phyloP scores from a whole-genome alignment of 2,888 invertebrate genomes.

The Panzeria rudis region DNA sequence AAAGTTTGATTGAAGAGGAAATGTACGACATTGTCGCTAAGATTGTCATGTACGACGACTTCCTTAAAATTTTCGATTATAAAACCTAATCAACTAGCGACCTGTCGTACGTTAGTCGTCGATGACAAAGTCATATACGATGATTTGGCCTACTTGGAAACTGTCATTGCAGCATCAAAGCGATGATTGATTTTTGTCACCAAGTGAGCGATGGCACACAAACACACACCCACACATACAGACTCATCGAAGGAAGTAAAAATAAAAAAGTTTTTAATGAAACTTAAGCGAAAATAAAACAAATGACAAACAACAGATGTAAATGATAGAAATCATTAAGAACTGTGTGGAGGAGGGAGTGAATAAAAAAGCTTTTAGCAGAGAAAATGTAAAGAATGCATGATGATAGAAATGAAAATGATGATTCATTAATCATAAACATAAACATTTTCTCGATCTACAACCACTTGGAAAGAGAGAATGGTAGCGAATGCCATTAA shows the following conservation, averaged over 20 bases:
- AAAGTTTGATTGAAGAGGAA: too few species aligned
- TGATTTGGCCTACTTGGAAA: too few species aligned
- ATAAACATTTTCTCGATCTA: conserved; percentile 26
- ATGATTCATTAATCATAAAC: conserved; percentile 67
- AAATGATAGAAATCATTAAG: conserved; percentile 65
- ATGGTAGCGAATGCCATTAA: not conserved
- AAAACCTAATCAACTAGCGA: too few species aligned
- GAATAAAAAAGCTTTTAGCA: conserved; percentile 3
- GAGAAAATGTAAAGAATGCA: conserved; percentile 46
- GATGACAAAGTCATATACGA: too few species aligned
- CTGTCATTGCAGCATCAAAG: conserved; percentile 61
- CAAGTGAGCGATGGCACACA: conserved; percentile 41
- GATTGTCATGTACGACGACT: too few species aligned
- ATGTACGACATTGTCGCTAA: too few species aligned
- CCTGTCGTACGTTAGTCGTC: too few species aligned
- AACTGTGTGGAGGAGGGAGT: not conserved
- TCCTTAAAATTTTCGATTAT: too few species aligned
- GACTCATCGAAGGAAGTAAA: not conserved
- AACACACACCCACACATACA: not conserved
- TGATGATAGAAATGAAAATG: conserved; percentile 56
- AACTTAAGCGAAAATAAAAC: conserved; percentile 50
- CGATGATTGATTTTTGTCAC: conserved; percentile 71
- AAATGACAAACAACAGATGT: conserved; percentile 69
- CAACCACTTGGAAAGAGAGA: not conserved
- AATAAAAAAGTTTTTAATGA: conserved; percentile 47